Evolutionary conservation across 2,113 vertebrate species (phyloP).

Genomic region (Silurus meridionalis): DNA sequence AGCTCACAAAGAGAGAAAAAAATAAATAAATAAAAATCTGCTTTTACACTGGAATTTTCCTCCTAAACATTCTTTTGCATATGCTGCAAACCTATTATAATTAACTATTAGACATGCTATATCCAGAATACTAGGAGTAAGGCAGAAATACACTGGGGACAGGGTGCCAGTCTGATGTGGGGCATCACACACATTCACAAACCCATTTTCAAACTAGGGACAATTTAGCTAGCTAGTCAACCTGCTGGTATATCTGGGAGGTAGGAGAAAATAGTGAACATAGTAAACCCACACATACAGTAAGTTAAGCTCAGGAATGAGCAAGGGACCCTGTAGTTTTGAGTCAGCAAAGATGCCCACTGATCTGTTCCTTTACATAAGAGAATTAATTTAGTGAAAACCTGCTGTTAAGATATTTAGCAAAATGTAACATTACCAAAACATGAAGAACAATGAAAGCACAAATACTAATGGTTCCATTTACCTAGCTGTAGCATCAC

Average conservation of each 20-base stretch:
- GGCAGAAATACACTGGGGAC: not conserved
- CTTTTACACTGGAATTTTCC: not conserved
- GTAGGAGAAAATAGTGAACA: not conserved
- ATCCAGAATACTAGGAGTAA: not conserved
- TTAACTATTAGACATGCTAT: not conserved
- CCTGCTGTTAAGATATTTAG: not conserved
- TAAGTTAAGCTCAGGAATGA: not conserved
- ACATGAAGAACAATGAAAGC: not conserved
- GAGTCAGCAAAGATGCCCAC: not conserved
- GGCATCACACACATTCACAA: not conserved
- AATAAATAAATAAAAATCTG: not conserved
- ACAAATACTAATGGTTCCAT: slow-evolving; percentile 5
- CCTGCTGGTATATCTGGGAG: not conserved
- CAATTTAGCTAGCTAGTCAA: not conserved
- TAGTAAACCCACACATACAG: not conserved
- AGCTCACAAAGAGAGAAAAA: not conserved
- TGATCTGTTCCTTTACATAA: not conserved
- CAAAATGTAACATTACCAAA: not conserved
- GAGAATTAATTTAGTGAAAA: not conserved
- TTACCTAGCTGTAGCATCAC: not conserved
- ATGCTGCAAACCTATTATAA: not conserved
- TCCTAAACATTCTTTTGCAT: not conserved
- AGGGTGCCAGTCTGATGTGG: not conserved
- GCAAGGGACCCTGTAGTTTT: not conserved
- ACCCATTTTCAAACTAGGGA: not conserved